Percentiles rank a stretch among this genome's conserved stretches.
Evolutionary conservation across 2,797 vertebrate species (phyloP).

Genomic region (Xenops minutus): DNA sequence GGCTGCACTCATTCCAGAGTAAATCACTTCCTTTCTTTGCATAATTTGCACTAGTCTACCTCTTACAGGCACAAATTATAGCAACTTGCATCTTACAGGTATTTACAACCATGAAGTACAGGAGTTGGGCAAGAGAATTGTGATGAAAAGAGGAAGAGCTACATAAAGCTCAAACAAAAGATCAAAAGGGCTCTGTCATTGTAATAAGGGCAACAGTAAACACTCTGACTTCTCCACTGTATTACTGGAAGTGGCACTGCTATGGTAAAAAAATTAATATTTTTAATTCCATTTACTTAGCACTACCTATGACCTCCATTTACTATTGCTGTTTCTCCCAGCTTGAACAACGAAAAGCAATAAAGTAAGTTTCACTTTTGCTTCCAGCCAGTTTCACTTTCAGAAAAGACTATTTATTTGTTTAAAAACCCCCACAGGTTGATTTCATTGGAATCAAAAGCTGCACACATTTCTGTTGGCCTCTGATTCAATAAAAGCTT

Average conservation of each 20-base stretch:
- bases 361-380: conserved; percentile 37
- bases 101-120: neutral
- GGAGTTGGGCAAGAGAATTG: neutral
- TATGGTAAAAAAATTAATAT: conserved; percentile 11
- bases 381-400: conserved; percentile 33
- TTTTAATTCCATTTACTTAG: conserved; percentile 25
- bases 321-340: neutral
- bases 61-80: neutral
- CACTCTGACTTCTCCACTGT: neutral
- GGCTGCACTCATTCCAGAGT: neutral
- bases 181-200: neutral
- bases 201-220: neutral
- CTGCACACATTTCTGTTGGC: neutral
- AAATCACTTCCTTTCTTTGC: neutral
- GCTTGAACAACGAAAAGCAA: conserved; percentile 13
- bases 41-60: neutral
- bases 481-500: conserved; percentile 44
- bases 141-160: neutral
- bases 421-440: neutral
- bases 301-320: neutral
- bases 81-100: neutral
- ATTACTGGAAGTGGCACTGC: neutral
- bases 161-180: conserved; percentile 3
- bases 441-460: conserved; percentile 32
- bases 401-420: conserved; percentile 17